phyloP scores from a whole-genome alignment of 1,140 invertebrate species.

The Anastrepha ludens region DNA sequence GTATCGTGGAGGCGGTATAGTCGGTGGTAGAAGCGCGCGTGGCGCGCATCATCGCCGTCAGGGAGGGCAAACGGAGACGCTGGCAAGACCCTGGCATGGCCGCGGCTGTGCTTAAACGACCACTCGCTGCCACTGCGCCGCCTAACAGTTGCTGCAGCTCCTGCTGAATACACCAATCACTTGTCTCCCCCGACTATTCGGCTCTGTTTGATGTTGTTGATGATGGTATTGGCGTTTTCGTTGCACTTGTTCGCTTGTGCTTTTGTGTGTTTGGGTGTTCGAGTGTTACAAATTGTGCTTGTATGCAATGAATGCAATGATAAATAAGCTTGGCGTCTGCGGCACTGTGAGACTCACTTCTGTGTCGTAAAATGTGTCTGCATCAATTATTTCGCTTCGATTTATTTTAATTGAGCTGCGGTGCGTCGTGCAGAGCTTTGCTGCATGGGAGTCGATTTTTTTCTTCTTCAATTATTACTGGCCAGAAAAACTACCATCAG shows the following conservation, averaged over 20 bases:
- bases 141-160: background rate
- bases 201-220: background rate
- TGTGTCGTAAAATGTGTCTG: background rate
- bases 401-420: background rate
- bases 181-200: background rate
- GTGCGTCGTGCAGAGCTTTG: background rate
- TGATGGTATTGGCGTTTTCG: background rate
- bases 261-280: background rate
- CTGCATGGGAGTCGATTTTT: too few species aligned
- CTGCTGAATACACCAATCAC: background rate
- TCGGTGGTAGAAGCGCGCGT: constrained; percentile 52
- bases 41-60: constrained; percentile 60
- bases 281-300: background rate
- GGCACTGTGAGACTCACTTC: background rate
- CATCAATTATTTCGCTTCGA: background rate
- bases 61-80: constrained; percentile 64
- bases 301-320: background rate
- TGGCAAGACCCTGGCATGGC: constrained; percentile 59
- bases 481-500: too few species aligned
- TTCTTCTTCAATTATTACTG: too few species aligned
- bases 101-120: background rate
- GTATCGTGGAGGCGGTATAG: constrained; percentile 52
- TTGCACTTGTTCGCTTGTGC: background rate
- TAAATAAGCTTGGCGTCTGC: background rate
- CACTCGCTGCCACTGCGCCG: background rate